Percentiles rank a stretch among this genome's conserved stretches.
These are phyloP conservation scores for Phyllotreta striolata DNA, from an alignment of 2,888 invertebrate species.

Conservation along the genomic window DNA sequence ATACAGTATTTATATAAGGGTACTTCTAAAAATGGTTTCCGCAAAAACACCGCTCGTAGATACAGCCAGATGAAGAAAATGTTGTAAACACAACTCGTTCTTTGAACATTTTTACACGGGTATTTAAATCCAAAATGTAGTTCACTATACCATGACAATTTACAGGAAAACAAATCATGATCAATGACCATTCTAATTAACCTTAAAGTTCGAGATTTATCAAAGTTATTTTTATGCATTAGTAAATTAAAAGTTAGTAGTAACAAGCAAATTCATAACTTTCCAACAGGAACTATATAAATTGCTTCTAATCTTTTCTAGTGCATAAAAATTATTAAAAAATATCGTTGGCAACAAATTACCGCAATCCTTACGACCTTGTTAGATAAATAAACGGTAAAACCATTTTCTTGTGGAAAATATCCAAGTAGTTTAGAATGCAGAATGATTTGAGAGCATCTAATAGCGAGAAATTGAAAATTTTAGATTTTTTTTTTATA, in stretches of 20 bases:
- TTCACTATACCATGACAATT: conserved; percentile 58
- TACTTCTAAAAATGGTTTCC: conserved; percentile 3
- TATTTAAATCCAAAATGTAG: conserved; percentile 56
- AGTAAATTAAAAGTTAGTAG: no score
- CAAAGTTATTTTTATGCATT: no score
- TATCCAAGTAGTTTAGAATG: no score
- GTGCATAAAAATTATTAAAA: no score
- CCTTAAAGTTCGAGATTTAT: conserved; percentile 9
- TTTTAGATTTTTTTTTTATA: conserved; percentile 41
- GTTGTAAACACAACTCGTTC: conserved; percentile 41
- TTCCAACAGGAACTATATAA: no score
- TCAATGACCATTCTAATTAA: conserved; percentile 22
- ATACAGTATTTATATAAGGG: neutral
- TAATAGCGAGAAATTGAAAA: conserved; percentile 45
- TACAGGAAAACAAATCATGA: conserved; percentile 29
- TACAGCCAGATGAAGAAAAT: conserved; percentile 33
- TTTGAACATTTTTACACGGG: conserved; percentile 54
- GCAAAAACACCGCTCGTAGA: conserved; percentile 2
- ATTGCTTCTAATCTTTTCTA: no score
- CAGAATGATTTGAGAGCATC: conserved; percentile 34
- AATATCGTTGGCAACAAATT: no score
- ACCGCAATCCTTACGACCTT: no score
- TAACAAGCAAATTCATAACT: no score
- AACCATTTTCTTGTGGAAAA: no score
- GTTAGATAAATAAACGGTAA: no score